Conservation (phyloP, 2,797 vertebrate genomes). For the Clarias platycephalus region DNA sequence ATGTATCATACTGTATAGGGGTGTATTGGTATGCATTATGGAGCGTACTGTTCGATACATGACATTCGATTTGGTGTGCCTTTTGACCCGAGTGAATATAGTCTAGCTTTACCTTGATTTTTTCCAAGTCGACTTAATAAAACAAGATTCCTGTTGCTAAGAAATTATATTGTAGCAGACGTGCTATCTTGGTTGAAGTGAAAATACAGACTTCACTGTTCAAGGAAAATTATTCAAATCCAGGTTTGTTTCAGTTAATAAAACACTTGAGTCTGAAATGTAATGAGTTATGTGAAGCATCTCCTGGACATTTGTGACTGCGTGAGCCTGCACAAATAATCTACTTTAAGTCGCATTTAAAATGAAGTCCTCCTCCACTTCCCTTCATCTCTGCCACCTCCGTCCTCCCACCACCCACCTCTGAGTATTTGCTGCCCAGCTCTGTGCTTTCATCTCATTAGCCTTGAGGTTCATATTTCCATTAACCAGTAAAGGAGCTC, state of each 20-base stretch:
- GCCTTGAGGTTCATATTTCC: slow-evolving; percentile 56
- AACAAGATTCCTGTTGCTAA: too few relatives aligned
- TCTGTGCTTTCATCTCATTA: slow-evolving; percentile 55
- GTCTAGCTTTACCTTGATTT: too few relatives aligned
- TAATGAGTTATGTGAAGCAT: neutral
- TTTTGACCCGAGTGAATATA: too few relatives aligned
- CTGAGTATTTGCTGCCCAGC: slow-evolving; percentile 31
- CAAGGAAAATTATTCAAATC: slow-evolving; percentile 3
- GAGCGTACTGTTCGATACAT: too few relatives aligned
- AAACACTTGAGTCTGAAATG: neutral
- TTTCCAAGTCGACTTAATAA: too few relatives aligned
- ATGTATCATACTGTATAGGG: too few relatives aligned
- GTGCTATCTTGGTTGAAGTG: too few relatives aligned
- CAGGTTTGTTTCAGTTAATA: slow-evolving; percentile 1
- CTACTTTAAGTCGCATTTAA: slow-evolving; percentile 6
- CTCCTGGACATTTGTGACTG: neutral
- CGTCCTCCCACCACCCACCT: slow-evolving; percentile 24
- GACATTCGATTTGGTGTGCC: too few relatives aligned
- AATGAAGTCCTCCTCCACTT: neutral
- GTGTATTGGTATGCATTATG: too few relatives aligned
- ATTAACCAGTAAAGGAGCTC: slow-evolving; percentile 60
- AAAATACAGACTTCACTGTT: neutral
- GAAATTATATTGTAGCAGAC: too few relatives aligned
- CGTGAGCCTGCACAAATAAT: neutral
- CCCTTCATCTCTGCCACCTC: slow-evolving; percentile 4